Percentiles rank a stretch among this genome's conserved stretches.
phyloP scores from a whole-genome alignment of 2,888 invertebrate species.

The Marronus borbonicus region DNA sequence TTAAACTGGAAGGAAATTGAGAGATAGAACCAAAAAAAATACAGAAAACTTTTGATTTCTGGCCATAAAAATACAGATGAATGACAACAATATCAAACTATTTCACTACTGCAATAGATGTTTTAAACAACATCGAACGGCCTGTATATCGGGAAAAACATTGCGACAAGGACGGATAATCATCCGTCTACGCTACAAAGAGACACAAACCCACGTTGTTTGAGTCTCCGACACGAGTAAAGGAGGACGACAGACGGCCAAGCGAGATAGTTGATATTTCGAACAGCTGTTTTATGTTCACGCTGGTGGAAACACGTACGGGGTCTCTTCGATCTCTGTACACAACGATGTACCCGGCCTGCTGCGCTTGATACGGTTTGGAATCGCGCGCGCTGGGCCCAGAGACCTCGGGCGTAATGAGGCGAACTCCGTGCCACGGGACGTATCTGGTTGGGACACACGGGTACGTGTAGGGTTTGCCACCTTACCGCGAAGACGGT shows the following conservation, averaged over 20 bases:
- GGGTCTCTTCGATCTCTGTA: too few species aligned
- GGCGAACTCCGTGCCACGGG: background rate
- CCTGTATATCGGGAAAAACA: background rate
- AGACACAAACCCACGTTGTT: background rate
- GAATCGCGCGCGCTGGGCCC: background rate
- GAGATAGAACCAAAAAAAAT: too few species aligned
- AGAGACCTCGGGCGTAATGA: background rate
- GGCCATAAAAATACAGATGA: too few species aligned
- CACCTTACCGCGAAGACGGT: too few species aligned
- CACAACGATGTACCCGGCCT: background rate
- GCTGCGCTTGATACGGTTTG: background rate
- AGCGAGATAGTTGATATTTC: constrained; percentile 50
- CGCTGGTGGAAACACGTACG: background rate
- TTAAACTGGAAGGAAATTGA: too few species aligned
- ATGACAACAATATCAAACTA: too few species aligned
- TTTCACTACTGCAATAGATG: too few species aligned
- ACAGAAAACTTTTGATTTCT: too few species aligned
- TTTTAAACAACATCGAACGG: too few species aligned
- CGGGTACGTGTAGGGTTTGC: too few species aligned
- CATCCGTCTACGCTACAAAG: background rate
- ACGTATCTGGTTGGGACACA: background rate
- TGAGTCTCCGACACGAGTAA: background rate
- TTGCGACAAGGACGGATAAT: background rate
- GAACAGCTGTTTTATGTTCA: constrained; percentile 56
- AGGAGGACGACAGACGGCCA: constrained; percentile 47